Evolutionary conservation across 1,140 invertebrate species (phyloP), one percentile per base, ranked within the genome.

Genomic region (Papilio dardanus): DNA sequence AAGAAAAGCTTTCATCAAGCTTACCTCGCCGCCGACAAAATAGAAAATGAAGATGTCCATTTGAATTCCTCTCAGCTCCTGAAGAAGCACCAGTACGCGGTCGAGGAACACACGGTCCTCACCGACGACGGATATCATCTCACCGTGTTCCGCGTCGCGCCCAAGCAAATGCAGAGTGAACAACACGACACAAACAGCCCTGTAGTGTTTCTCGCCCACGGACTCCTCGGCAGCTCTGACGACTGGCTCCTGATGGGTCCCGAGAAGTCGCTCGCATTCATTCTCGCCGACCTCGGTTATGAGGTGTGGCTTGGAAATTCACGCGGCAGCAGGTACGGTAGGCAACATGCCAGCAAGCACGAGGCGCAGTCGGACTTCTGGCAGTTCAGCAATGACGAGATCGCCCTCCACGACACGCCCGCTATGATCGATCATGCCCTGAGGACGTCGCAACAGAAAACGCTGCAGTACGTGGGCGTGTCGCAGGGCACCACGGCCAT

Each of bases 231-330:
- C n/a, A 95, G 94, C 75, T 94, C 95, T 14, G 93, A 95, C 19
- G 95, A 96, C 84, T 97, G 93, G 92, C 85, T 96, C 2, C 79
- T 95, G 7, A 94, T 94, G 85, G 93, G 94, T 37, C 94, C 94
- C 0, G 79, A 92, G 14, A 94, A 94, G 65, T 93, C 92, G 73
- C 83, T 89, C 94, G 96, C 93, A 0, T 92, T 88, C 77, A 67
- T 88, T 46, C 84, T 93, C 31, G 76, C 86, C 33, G 90, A 97
- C 78, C 89, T 93, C 50, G 96, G 96, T 28, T 97, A 95, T 75
- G 96, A 97, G 77, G 96, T 97, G 8, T 97, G 96, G 96, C 87
- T 97, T 80, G 95, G 95, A n/a, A 97, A 97, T 86, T 94, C 94
- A 6, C 94, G 97, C 46, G 96, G 97, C 8, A 97, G 96, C 83